Base-by-base conservation (phyloP, 2,797 vertebrate genomes). In the Spinus pinus region DNA sequence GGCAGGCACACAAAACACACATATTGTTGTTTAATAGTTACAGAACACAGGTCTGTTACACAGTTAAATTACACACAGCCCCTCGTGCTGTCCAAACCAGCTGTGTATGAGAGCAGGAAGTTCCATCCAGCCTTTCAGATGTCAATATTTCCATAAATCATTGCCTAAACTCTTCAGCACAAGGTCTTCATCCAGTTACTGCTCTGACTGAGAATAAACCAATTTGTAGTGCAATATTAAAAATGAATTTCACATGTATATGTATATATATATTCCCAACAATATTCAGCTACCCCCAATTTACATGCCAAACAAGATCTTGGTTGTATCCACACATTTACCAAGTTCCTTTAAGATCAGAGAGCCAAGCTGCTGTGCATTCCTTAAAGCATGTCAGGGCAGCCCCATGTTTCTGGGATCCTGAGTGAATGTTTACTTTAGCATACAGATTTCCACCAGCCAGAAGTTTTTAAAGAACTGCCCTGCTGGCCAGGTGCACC, bases 341-440 rank as follows among this genome's bases (percentile, higher is more conserved):
- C 30, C 12, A 27, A 72, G 66, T 51, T 83, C 35, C 22, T n/a
- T 81, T 50, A 30, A 46, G 85, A 83, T 66, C 85, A 82, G 77
- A 49, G 31, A 88, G 85, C 16, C 25, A 39, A 51, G 54, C 31
- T 90, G 81, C 88, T 81, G 61, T 30, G 62, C 94, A 94, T 86
- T 79, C 88, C 71, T 88, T 30, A 39, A 27, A 86, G 73, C 95
- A 28, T 84, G 94, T 93, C 70, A 17, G 92, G 95, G 81, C 90
- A 95, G 86, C 74, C 66, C 66, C 53, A 3, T 0, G 0, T 20
- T 23, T 42, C 83, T 84, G 50, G 31, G 33, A 92, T 61, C 19
- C 2, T 5, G 33, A 90, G 42, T 62, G 66, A 54, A 8, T 83
- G 57, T 70, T 95, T 84, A 72, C 77, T 73, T 61, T 35, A 53